Conservation (phyloP, 2,113 vertebrate species). For the Lichenostomus cassidix region DNA sequence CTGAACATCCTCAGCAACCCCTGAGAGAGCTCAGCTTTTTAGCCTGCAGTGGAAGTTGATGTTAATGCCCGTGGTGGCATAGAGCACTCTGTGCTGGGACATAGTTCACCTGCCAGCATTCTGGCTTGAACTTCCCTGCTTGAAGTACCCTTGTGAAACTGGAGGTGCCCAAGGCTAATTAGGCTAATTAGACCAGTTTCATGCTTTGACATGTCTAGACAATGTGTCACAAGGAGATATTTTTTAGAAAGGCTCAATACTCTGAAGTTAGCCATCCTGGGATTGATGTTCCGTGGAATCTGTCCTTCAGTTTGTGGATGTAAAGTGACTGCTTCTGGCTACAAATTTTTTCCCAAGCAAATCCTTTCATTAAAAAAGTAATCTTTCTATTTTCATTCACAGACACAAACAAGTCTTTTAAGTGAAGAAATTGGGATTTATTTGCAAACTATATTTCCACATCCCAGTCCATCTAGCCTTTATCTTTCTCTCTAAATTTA, state of each 20-base stretch:
- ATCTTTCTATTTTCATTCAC: neutral
- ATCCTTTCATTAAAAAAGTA: neutral
- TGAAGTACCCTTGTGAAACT: rapidly evolving
- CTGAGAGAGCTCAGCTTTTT: neutral
- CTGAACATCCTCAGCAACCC: neutral
- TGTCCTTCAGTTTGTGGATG: neutral
- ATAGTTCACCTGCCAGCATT: neutral
- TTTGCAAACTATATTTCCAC: neutral
- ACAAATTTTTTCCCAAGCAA: neutral
- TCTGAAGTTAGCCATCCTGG: neutral
- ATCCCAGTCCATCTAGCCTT: neutral
- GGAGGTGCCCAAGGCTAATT: neutral
- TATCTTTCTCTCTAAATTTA: neutral
- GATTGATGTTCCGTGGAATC: neutral
- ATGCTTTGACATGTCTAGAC: neutral
- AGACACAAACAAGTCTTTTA: neutral
- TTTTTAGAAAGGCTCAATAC: neutral
- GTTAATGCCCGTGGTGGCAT: rapidly evolving
- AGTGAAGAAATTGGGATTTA: neutral
- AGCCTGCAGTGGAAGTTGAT: rapidly evolving
- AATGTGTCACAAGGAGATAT: neutral
- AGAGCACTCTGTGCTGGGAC: neutral
- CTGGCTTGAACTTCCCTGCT: neutral
- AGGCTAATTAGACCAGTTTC: neutral
- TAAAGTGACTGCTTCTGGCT: neutral